phyloP scores from a whole-genome alignment of 2,113 vertebrate genomes.

The Lutjanus erythropterus region DNA sequence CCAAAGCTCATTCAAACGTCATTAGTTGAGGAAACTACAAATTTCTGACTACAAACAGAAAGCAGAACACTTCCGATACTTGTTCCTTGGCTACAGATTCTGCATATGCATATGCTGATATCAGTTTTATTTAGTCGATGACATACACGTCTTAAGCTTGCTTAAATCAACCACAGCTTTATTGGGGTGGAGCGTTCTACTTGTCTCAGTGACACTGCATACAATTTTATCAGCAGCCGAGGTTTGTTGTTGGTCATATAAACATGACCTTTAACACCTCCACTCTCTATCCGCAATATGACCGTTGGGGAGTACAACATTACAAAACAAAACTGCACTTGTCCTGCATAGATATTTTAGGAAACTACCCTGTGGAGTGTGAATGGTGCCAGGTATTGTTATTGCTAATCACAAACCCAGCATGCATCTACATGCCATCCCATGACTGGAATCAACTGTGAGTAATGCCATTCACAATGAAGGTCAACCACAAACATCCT shows the following conservation, averaged over 20 bases:
- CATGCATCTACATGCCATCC: constrained; percentile 8
- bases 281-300: neutral
- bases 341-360: constrained; percentile 6
- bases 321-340: neutral
- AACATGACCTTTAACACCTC: neutral
- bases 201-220: neutral
- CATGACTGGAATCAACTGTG: constrained; percentile 30
- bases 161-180: neutral
- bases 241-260: neutral
- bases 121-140: too few relatives aligned
- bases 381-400: neutral
- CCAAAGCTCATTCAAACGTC: too few relatives aligned
- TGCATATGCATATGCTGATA: too few relatives aligned
- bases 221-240: neutral
- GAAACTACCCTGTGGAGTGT: neutral
- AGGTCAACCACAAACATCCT: constrained; percentile 41
- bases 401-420: constrained; percentile 18
- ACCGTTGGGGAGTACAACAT: neutral
- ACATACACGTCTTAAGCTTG: neutral
- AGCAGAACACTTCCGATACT: too few relatives aligned
- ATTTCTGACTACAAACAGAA: too few relatives aligned
- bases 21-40: too few relatives aligned
- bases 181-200: neutral
- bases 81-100: too few relatives aligned
- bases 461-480: constrained; percentile 32